Percentiles rank a stretch among this genome's conserved stretches.
Evolutionary conservation across 1,140 invertebrate species (phyloP).

Genomic region (Caenorhabditis remanei): DNA sequence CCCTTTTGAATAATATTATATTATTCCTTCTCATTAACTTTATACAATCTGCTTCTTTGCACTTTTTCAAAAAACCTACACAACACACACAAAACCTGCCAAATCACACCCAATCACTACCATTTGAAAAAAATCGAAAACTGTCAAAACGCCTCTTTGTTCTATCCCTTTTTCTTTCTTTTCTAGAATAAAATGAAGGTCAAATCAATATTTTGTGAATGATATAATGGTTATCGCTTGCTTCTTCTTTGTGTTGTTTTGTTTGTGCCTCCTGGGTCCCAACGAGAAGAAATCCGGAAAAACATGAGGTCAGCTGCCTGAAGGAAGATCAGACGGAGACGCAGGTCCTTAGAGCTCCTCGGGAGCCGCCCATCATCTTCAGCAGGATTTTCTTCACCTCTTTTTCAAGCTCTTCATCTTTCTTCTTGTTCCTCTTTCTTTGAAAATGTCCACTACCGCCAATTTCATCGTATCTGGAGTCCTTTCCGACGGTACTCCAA

Average conservation of each 20-base stretch:
- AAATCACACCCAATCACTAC: slow-evolving; percentile 50
- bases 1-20: slow-evolving; percentile 10
- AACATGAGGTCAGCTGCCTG: slow-evolving; percentile 57
- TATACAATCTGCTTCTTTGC: slow-evolving; percentile 58
- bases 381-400: not conserved
- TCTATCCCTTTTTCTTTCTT: slow-evolving; percentile 47
- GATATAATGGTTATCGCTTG: slow-evolving; percentile 42
- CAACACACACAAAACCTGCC: slow-evolving; percentile 4
- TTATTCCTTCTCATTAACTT: slow-evolving; percentile 15
- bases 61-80: not conserved
- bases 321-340: not conserved
- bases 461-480: slow-evolving; percentile 63
- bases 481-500: slow-evolving; percentile 61
- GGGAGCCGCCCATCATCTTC: slow-evolving; percentile 55
- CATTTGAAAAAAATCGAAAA: slow-evolving; percentile 25
- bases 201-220: slow-evolving; percentile 31
- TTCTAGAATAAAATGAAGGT: slow-evolving; percentile 39
- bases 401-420: slow-evolving; percentile 22
- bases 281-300: not conserved
- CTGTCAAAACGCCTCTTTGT: not conserved
- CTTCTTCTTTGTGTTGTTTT: slow-evolving; percentile 54
- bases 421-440: not conserved
- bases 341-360: slow-evolving; percentile 29
- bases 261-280: not conserved
- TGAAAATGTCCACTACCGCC: slow-evolving; percentile 13